These are phyloP conservation scores for Carposina sasakii DNA, from an alignment of 1,140 invertebrate species.

Conservation along the genomic window DNA sequence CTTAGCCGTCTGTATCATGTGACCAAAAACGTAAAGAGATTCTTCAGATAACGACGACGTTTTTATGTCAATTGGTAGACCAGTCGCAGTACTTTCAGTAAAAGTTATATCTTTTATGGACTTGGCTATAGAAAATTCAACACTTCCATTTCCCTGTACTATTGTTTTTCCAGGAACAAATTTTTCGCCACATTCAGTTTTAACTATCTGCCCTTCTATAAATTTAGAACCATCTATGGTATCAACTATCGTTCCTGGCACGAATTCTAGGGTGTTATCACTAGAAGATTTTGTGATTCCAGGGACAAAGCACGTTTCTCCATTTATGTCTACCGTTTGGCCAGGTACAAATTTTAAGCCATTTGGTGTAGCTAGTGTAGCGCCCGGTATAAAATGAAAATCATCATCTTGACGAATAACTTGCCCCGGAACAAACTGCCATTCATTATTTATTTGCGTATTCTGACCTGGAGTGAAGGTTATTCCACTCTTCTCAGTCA, in stretches of 20 bases:
- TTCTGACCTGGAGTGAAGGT: conserved; percentile 81
- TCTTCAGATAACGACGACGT: conserved; percentile 70
- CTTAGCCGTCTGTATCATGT: conserved; percentile 78
- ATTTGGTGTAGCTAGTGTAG: conserved; percentile 76
- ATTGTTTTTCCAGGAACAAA: conserved; percentile 76
- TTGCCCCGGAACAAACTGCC: conserved; percentile 78
- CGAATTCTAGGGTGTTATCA: conserved; percentile 67
- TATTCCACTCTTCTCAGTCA: conserved; percentile 70
- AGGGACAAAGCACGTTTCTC: conserved; percentile 69
- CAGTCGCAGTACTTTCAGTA: conserved; percentile 67
- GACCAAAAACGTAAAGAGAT: conserved; percentile 76
- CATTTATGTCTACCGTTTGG: conserved; percentile 74
- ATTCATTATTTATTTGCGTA: conserved; percentile 70
- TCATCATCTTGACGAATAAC: conserved; percentile 68
- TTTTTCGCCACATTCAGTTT: conserved; percentile 72
- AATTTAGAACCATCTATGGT: conserved; percentile 78
- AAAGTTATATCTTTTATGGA: conserved; percentile 74
- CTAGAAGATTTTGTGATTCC: conserved; percentile 67
- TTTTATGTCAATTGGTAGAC: conserved; percentile 76
- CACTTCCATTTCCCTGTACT: conserved; percentile 65
- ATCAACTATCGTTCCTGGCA: conserved; percentile 78
- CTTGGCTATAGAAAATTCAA: conserved; percentile 76
- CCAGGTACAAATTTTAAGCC: conserved; percentile 79
- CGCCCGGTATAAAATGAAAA: conserved; percentile 76
- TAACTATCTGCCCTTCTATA: conserved; percentile 78